Evolutionary conservation across 2,113 vertebrate species (phyloP).

Genomic region (Scatophagus argus): DNA sequence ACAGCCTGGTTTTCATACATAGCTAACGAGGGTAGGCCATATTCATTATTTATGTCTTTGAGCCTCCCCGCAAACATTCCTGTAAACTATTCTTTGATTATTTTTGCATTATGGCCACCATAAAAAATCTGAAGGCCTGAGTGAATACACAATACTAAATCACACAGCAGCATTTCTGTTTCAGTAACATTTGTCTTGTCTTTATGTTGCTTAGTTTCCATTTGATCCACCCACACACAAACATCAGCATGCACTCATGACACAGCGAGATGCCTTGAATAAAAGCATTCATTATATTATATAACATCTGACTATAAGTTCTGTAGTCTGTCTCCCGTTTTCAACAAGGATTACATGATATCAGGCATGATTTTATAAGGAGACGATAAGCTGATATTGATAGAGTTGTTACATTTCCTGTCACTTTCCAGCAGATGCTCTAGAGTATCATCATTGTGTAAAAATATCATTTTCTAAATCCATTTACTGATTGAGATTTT

Average conservation of each 20-base stretch:
- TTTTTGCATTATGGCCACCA: constrained; percentile 23
- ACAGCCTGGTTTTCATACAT: constrained; percentile 7
- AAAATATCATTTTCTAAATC: constrained; percentile 36
- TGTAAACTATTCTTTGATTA: constrained; percentile 37
- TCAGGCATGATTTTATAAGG: background rate
- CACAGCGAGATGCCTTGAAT: background rate
- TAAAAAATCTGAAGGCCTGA: constrained; percentile 1
- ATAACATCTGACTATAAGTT: background rate
- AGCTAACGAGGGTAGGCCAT: constrained; percentile 26
- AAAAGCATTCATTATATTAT: background rate
- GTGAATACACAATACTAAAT: constrained; percentile 21
- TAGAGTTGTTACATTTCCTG: background rate
- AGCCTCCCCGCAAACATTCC: constrained; percentile 10
- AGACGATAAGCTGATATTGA: background rate
- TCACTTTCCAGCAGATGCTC: background rate
- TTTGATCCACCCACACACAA: constrained; percentile 25
- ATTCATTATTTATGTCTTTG: constrained; percentile 49
- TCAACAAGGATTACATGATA: background rate
- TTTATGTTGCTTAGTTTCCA: constrained; percentile 24
- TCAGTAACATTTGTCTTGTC: constrained; percentile 15
- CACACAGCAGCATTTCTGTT: background rate
- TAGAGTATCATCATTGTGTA: background rate
- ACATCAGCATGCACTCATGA: constrained; percentile 23
- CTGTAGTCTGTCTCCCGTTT: background rate
- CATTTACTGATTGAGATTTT: constrained; percentile 47